Evolutionary conservation across 2,888 invertebrate species (phyloP).

Genomic region (Entomobrya multifasciata): DNA sequence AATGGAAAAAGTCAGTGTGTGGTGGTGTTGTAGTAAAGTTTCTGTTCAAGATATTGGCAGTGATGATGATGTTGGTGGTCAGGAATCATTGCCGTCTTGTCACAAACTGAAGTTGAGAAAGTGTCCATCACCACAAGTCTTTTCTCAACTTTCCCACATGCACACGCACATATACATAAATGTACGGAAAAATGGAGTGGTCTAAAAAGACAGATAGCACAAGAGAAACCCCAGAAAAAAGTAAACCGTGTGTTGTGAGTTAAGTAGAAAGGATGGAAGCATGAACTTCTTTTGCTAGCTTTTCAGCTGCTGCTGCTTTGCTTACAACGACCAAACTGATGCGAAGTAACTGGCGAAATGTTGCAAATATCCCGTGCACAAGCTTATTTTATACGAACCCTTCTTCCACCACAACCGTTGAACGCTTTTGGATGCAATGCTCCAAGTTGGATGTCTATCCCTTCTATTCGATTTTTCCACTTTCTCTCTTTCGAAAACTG

Average conservation of each 20-base stretch:
- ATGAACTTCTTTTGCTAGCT: background rate
- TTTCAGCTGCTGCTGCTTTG: background rate
- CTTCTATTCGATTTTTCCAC: constrained; percentile 1
- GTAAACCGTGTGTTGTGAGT: background rate
- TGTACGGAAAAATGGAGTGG: background rate
- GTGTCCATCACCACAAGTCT: constrained; percentile 20
- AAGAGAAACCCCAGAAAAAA: background rate
- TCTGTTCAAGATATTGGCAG: no score
- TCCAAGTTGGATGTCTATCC: background rate
- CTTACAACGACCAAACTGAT: constrained; percentile 7
- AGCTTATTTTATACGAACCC: constrained; percentile 4
- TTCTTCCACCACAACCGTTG: background rate
- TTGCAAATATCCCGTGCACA: constrained; percentile 1
- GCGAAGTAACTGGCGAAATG: constrained; percentile 12
- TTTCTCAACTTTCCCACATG: constrained; percentile 41
- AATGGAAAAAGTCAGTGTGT: background rate
- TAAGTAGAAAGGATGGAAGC: background rate
- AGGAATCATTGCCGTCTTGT: constrained; percentile 53
- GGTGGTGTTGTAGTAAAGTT: background rate
- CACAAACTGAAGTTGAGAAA: constrained; percentile 56
- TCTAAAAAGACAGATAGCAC: background rate
- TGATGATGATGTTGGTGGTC: constrained; percentile 44
- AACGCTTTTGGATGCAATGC: no score
- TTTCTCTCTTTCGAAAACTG: background rate
- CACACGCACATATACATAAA: background rate